Base-by-base conservation (phyloP, 2,888 invertebrate species). In the Drosophila anomelani region DNA sequence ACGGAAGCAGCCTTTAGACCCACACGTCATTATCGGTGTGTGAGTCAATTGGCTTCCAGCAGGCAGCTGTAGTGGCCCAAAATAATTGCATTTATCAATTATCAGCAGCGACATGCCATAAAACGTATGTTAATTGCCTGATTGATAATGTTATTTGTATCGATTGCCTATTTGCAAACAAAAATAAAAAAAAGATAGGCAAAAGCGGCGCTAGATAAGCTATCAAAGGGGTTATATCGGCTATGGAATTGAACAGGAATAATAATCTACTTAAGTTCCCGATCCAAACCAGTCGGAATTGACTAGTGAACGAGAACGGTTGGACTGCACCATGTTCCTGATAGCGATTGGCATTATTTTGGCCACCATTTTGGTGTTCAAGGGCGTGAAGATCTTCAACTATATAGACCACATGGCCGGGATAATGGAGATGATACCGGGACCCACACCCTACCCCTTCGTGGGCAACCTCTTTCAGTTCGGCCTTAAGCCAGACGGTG, bases 401-500 rank as follows among this genome's bases (percentile, higher is more conserved):
- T 90, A 91, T 53, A 58, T 91, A 4, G 91, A 91, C 69, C 88
- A 91, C 67, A 91, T 91, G 64, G 90, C 90, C 2, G 90, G 91
- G 10, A 91, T 91, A 20, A 90, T 90, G 89, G 90, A 91, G 75
- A 89, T 89, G 89, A 90, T 92, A 67, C 90, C 91, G 2, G 92
- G 92, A 6, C 91, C 90, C 13, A 89, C 82, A 7, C 85, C 91
- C 1, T 88, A 90, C 72, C 91, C 92, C 1, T 87, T 91, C 69
- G 86, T 91, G 32, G 92, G 92, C 3, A 91, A 91, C 75, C 70
- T 90, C 15, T 89, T 90, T 77, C 90, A 91, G 75, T 86, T 91
- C 53, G 90, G 91, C 39, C 77, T 88, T 2, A 90, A 88, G 73
- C 88, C 91, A 39, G 85, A 76, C 47, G 91, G 91, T 91, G 58